Base-by-base conservation (phyloP, 1,140 invertebrate species). In the Dendroctonus ponderosae region DNA sequence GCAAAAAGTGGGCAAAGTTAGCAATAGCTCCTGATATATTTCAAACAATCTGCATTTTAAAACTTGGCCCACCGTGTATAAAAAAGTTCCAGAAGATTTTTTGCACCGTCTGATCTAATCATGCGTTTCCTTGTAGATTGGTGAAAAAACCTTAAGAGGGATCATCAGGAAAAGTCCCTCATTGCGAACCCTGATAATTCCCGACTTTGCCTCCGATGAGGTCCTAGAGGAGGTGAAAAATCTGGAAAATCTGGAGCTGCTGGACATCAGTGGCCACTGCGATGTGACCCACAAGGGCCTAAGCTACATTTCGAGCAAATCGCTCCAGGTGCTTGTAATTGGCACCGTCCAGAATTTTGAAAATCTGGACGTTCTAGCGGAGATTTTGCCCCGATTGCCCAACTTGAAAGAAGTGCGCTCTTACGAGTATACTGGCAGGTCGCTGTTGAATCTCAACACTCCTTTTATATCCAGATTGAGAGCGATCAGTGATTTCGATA, bases 341-440 rank as follows among this genome's bases (percentile, higher is more conserved):
- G 60, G 60, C n/a, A 86, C 0, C 85, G 86, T 73, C 82, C 85
- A 75, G 84, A 85, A 68, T 85, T 85, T n/a, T 66, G 59, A 71
- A 42, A 57, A 15, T 11, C 11, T 12, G 2, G 53, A 56, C 14
- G 53, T 73, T 53, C 79, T 87, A 3, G 83, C 85, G 2, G 69
- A 85, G 14, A 77, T 87, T 6, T 82, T 88, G 61, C 78, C 80
- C 67, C 77, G 81, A 68, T 80, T 87, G 70, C 85, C 85, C 4
- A 85, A 86, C 70, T 77, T 88, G 53, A 83, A 80, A 9, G 85
- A 83, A 44, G 75, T 87, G 8, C 82, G 84, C n/a, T 84, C 83
- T 15, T 88, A 87, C 74, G 85, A 85, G 0, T 86, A 82, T 72
- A 85, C 86, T 12, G 86, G 86, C 0, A 82, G 81, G 68, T 79